Evolutionary conservation across 2,113 vertebrate species (phyloP).

Genomic region (Sander vitreus): DNA sequence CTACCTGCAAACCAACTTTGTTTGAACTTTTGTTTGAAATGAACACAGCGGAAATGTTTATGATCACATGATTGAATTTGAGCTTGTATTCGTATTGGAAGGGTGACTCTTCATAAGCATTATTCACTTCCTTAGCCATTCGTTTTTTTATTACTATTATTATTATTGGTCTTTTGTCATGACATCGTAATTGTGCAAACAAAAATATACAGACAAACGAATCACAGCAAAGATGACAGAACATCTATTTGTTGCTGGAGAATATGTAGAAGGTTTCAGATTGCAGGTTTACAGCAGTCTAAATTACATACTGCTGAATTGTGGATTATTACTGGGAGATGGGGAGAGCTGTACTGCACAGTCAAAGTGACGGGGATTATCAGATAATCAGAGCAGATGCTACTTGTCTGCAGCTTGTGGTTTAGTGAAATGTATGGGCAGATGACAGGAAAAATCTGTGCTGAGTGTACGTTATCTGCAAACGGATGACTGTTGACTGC

Average conservation of each 20-base stretch:
- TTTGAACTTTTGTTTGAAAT: no score
- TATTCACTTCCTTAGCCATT: neutral
- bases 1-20: no score
- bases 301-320: neutral
- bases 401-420: conserved; percentile 16
- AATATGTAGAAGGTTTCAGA: neutral
- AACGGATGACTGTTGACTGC: neutral
- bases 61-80: no score
- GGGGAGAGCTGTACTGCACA: conserved; percentile 11
- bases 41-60: no score
- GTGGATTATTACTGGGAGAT: conserved; percentile 23
- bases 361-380: conserved; percentile 39
- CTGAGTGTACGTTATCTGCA: conserved; percentile 6
- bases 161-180: no score
- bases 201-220: neutral
- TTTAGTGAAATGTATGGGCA: conserved; percentile 12
- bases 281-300: conserved; percentile 11
- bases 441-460: conserved; percentile 8
- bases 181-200: neutral
- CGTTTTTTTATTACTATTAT: neutral
- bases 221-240: neutral
- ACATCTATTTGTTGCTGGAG: neutral
- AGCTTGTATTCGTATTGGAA: no score
- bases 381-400: conserved; percentile 37
- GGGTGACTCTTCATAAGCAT: neutral